Base-by-base conservation (phyloP, 2,888 invertebrate species). In the Pinctada fucata region DNA sequence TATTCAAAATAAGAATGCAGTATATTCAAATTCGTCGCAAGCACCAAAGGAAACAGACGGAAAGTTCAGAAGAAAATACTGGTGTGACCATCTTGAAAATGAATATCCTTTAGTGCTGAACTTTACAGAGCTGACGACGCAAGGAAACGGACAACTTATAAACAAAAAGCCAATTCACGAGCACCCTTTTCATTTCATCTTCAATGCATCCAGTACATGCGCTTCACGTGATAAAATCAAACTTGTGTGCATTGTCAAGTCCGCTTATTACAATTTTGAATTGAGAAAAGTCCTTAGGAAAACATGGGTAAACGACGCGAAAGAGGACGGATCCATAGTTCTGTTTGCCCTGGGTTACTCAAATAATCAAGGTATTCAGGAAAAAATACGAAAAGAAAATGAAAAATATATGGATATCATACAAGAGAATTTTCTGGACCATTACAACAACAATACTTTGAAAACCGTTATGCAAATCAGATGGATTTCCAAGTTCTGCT, bases 391-490 rank as follows among this genome's bases (percentile, higher is more conserved):
- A 5, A 45, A 31, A 1, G 77, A 80, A 31, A 75, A 72, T 58
- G 3, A 63, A 2, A 70, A 66, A 13, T 75, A 72, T 75, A 48
- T 13, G 8, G 80, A 80, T 51, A 68, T 78, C 3, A 74, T 77
- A 70, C 80, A 80, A 75, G 80, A 74, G 6, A 72, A 75, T 58
- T 80, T 80, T 45, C 47, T 72, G 1, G 80, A 80, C 63, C 70
- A 66, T 10, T 78, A 77, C 67, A 64, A 72, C 16, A 77, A 80
- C 47, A 69, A 77, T 49, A 77, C 77, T 1, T 58, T 75, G 13
- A 80, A 80, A 64, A 77, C 77, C 6, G 75, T 80, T 10, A 75
- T 78, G 77, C 77, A 67, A 1, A 76, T 76, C 52, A 77, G 71
- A 51, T 80, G 80, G 80, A 5, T 80, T 2, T 66, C 77, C 52